Conservation (phyloP, 2,888 invertebrate species). For the Spodoptera exigua region DNA sequence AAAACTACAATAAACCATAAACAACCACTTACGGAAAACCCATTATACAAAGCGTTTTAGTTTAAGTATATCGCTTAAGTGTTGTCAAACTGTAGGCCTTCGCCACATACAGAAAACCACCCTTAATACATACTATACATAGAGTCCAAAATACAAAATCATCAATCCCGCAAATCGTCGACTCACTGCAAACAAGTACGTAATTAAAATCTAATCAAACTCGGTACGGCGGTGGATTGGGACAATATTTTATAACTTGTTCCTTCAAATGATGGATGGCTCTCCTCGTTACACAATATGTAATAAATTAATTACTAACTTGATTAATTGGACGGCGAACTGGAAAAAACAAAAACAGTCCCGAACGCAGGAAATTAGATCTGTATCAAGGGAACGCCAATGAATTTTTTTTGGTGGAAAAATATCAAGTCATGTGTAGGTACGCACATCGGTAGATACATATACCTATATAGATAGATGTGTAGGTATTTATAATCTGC, state of each 20-base stretch:
- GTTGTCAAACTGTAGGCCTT: too few relatives aligned
- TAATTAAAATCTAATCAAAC: slow-evolving; percentile 61
- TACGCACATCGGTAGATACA: background rate
- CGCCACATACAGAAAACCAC: too few relatives aligned
- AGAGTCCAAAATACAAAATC: background rate
- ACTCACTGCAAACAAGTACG: slow-evolving; percentile 36
- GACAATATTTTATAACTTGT: slow-evolving; percentile 59
- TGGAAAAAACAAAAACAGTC: slow-evolving; percentile 32
- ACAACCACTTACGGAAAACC: too few relatives aligned
- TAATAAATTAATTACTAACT: slow-evolving; percentile 55
- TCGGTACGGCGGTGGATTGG: slow-evolving; percentile 25
- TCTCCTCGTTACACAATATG: slow-evolving; percentile 29
- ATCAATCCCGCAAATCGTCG: background rate
- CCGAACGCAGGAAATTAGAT: slow-evolving; percentile 14
- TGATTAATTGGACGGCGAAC: slow-evolving; percentile 49
- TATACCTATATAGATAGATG: too few relatives aligned
- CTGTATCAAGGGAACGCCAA: background rate
- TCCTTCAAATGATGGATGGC: slow-evolving; percentile 55
- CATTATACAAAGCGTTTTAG: too few relatives aligned
- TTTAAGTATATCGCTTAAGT: too few relatives aligned
- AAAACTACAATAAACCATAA: background rate
- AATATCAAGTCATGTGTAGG: background rate
- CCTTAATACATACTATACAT: too few relatives aligned
- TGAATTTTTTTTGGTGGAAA: slow-evolving; percentile 4
- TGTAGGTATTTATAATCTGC: slow-evolving; percentile 10